These are phyloP conservation scores for Laupala kohalensis DNA, from an alignment of 1,140 invertebrate species.

Conservation along the genomic window DNA sequence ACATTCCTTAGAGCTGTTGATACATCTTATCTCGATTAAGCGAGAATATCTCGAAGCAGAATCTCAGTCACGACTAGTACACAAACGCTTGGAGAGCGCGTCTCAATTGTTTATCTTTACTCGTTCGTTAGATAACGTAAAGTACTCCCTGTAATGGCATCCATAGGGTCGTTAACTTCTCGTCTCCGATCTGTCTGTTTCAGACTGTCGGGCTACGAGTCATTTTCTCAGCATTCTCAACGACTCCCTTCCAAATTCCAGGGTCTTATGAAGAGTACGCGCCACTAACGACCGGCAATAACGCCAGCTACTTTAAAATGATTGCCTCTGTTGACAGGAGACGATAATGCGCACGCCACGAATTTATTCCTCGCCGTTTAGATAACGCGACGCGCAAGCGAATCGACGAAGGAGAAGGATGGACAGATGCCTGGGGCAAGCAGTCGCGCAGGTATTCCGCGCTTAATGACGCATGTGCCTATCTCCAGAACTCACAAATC, in stretches of 20 bases:
- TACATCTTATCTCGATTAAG: not conserved
- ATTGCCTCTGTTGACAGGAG: not conserved
- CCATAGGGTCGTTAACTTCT: not conserved
- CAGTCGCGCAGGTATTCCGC: not conserved
- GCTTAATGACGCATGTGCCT: not conserved
- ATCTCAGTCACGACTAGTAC: not conserved
- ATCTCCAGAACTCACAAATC: not conserved
- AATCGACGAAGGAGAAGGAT: too few relatives aligned
- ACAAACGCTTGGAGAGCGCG: not conserved
- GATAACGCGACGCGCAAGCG: not conserved
- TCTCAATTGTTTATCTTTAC: not conserved
- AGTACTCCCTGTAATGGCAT: not conserved
- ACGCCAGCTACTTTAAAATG: not conserved
- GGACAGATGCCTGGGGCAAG: not conserved
- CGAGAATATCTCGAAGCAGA: not conserved
- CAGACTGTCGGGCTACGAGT: too few relatives aligned
- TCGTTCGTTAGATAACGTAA: not conserved
- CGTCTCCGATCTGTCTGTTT: not conserved
- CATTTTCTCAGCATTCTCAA: not conserved
- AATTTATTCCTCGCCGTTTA: not conserved
- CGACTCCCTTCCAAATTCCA: too few relatives aligned
- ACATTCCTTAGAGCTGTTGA: not conserved
- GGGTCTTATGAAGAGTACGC: not conserved
- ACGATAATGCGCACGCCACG: not conserved
- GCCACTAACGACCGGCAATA: not conserved